Evolutionary conservation across 1,140 invertebrate species (phyloP), one percentile per base, ranked within the genome.

Genomic region (Fopius arisanus): DNA sequence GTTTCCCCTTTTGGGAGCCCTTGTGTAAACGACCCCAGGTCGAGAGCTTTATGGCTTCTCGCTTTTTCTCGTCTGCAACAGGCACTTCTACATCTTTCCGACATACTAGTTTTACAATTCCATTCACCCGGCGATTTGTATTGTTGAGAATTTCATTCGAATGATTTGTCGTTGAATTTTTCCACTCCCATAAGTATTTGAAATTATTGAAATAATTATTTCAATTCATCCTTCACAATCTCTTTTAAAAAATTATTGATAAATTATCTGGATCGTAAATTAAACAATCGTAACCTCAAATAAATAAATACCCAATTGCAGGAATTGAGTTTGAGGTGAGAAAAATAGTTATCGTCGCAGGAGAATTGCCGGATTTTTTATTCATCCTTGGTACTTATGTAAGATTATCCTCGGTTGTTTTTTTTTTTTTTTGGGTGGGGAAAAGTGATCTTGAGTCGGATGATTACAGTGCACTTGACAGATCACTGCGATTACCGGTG

Each of bases 401-500:
- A 26, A 37, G 7, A 37, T 37, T 37, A 37, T 37, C 33, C 9
- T 28, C 54, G 21, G 14, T 23, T 7, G 7, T 59, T 3, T 26
- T 14, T 5, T 59, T 26, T 59, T 59, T 28, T 59, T 9, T 54
- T 9, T 3, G 19, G 14, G 54, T 3, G n/a, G 43, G 19, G 41
- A 48, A 54, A 59, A 59, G 14, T 59, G 54, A 59, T 59, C 54
- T 59, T 19, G 19, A 59, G 54, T 59, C 54, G 26, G 3, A 59
- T 59, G 23, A 59, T 59, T 59, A 59, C 54, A 59, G 21, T 59
- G 54, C 54, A 59, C 54, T 59, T 59, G 54, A 59, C 54, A 59
- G 54, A 59, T 59, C 54, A 59, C 54, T 28, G 54, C 54, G 54
- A 59, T 59, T 59, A 59, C 23, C 23, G 2, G 14, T 4, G 23